Percentiles rank a stretch among this genome's conserved stretches.
These are phyloP conservation scores for Carposina sasakii DNA, from an alignment of 1,140 invertebrate genomes.

Conservation along the genomic window DNA sequence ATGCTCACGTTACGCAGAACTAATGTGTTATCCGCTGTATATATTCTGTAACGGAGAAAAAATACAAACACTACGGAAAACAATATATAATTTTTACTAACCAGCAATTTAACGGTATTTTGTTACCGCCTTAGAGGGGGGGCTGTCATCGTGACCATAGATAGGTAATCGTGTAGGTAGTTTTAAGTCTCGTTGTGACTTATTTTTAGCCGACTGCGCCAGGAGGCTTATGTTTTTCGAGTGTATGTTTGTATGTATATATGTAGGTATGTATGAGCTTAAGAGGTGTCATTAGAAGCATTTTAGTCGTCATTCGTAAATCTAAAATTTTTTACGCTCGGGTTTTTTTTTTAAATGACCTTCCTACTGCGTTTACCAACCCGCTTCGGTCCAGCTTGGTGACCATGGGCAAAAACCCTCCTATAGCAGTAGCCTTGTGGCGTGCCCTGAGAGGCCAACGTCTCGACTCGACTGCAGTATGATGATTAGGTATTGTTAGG, in stretches of 20 bases:
- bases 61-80: slow-evolving; percentile 9
- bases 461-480: not conserved
- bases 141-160: not conserved
- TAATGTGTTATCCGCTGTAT: slow-evolving; percentile 19
- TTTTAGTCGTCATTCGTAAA: too few species aligned
- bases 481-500: not conserved
- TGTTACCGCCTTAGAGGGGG: not conserved
- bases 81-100: not conserved
- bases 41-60: slow-evolving; percentile 31
- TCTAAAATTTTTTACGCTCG: too few species aligned
- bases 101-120: not conserved
- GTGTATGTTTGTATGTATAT: too few species aligned
- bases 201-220: too few species aligned
- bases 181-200: not conserved
- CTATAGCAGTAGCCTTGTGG: not conserved
- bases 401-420: not conserved
- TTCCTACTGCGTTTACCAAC: not conserved
- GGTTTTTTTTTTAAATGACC: not conserved
- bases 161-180: not conserved
- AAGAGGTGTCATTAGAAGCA: too few species aligned
- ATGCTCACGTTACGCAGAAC: slow-evolving; percentile 27
- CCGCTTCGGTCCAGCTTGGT: not conserved
- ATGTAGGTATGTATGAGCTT: too few species aligned
- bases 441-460: not conserved
- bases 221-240: too few species aligned